Evolutionary conservation across 2,113 vertebrate genomes (phyloP).

Genomic region (Otis tarda): DNA sequence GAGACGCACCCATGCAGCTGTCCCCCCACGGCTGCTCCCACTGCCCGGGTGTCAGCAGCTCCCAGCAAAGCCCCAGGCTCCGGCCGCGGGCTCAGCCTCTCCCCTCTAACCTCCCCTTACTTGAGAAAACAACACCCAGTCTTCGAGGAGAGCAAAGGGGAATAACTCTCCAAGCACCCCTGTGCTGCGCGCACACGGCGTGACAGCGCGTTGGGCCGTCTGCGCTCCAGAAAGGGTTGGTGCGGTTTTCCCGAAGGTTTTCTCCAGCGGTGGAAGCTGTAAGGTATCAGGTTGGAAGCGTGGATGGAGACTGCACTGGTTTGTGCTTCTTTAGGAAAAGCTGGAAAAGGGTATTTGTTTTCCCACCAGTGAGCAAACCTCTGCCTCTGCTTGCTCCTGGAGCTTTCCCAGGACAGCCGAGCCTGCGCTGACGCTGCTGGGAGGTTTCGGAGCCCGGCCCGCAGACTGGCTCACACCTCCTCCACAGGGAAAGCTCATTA

Average conservation of each 20-base stretch:
- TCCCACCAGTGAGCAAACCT: background rate
- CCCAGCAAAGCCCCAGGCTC: background rate
- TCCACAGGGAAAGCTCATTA: constrained; percentile 16
- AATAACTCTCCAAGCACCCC: background rate
- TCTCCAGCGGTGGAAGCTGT: background rate
- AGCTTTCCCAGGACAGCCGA: constrained; percentile 17
- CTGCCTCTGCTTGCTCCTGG: background rate
- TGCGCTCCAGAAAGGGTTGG: rapidly evolving
- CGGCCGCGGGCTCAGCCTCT: rapidly evolving
- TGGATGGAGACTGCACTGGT: rapidly evolving
- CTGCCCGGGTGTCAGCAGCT: background rate
- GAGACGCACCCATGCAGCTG: rapidly evolving
- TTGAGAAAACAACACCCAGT: background rate
- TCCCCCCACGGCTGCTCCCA: rapidly evolving
- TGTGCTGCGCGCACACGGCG: rapidly evolving
- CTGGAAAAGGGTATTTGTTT: background rate
- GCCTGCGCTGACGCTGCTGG: background rate
- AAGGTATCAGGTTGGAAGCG: background rate
- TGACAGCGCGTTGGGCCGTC: rapidly evolving
- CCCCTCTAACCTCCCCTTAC: background rate
- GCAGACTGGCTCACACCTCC: background rate
- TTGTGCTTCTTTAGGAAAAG: background rate
- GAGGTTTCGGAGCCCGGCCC: background rate
- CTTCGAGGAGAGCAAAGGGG: background rate
- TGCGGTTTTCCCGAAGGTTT: background rate